Percentiles rank a stretch among this genome's conserved stretches.
Evolutionary conservation across 2,888 invertebrate species (phyloP).

Genomic region (Syrphus vitripennis): DNA sequence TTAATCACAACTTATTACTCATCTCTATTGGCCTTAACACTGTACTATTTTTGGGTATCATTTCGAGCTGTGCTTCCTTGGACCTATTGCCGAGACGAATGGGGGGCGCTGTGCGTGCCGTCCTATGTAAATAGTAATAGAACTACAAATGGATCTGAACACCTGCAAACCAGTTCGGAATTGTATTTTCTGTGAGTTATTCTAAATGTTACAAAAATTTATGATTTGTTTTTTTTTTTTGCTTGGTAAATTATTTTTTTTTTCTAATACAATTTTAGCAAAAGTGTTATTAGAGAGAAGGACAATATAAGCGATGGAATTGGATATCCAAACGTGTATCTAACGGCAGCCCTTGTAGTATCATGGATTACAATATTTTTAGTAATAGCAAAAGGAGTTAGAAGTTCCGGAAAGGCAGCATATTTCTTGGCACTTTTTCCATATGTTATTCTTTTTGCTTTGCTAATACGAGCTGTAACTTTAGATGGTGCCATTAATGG

Average conservation of each 20-base stretch:
- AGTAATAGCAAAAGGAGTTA: conserved; percentile 87
- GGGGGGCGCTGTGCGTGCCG: conserved; percentile 77
- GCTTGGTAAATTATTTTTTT: no score
- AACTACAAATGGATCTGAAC: conserved; percentile 8
- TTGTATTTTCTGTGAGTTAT: conserved; percentile 83
- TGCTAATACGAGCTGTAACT: conserved; percentile 86
- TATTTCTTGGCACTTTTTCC: conserved; percentile 95
- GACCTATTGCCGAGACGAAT: conserved; percentile 84
- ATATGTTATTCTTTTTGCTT: conserved; percentile 88
- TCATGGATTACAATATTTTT: conserved; percentile 87
- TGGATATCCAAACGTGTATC: conserved; percentile 86
- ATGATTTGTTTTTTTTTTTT: no score
- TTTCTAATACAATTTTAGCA: conserved; percentile 77
- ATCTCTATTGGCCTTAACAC: conserved; percentile 87
- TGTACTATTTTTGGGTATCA: conserved; percentile 88
- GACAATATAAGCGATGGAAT: conserved; percentile 78
- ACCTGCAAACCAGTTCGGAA: conserved; percentile 83
- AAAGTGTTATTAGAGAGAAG: conserved; percentile 82
- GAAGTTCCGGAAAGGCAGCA: conserved; percentile 90
- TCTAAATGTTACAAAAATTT: no score
- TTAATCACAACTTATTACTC: conserved; percentile 90
- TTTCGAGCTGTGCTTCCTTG: conserved; percentile 88
- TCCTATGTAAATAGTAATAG: conserved; percentile 58
- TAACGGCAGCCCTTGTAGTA: conserved; percentile 85
- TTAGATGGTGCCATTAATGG: conserved; percentile 89